These are phyloP conservation scores for Drosophila eohydei DNA, from an alignment of 2,888 invertebrate species.

Conservation along the genomic window DNA sequence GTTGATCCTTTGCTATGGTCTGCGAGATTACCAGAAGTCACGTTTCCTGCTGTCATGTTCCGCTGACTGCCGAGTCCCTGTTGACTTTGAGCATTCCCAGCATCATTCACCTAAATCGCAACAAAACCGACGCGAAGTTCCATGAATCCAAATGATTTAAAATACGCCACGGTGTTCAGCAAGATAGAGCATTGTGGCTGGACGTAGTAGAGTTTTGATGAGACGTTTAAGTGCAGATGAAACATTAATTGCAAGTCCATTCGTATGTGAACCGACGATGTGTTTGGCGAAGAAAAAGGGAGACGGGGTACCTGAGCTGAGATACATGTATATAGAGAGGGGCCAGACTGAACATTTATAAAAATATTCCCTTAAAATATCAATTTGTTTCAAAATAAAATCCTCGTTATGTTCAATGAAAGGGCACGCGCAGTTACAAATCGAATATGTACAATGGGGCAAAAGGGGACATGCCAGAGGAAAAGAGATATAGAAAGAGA, in stretches of 20 bases:
- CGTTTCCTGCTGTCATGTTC: background rate
- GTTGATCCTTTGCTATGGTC: background rate
- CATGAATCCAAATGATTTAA: constrained; percentile 16
- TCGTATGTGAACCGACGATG: constrained; percentile 18
- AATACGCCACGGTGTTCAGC: constrained; percentile 10
- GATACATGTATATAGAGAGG: constrained; percentile 11
- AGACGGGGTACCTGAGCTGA: constrained; percentile 25
- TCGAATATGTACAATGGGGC: constrained; percentile 34
- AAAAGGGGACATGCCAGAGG: background rate
- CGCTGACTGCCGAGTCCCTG: constrained; percentile 29
- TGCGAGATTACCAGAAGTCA: background rate
- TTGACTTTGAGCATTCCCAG: constrained; percentile 43
- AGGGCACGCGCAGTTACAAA: constrained; percentile 41
- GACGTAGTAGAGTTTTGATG: constrained; percentile 20
- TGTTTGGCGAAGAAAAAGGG: background rate
- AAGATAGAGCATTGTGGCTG: background rate
- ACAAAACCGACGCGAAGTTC: constrained; percentile 9
- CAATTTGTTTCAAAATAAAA: background rate
- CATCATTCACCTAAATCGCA: constrained; percentile 19
- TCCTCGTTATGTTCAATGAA: constrained; percentile 27
- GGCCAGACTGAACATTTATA: background rate
- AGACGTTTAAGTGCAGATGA: constrained; percentile 22
- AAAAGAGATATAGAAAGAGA: background rate
- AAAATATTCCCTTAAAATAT: background rate
- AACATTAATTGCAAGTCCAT: constrained; percentile 29